Base-by-base conservation (phyloP, 2,888 invertebrate species). In the Dryobotodes eremita region DNA sequence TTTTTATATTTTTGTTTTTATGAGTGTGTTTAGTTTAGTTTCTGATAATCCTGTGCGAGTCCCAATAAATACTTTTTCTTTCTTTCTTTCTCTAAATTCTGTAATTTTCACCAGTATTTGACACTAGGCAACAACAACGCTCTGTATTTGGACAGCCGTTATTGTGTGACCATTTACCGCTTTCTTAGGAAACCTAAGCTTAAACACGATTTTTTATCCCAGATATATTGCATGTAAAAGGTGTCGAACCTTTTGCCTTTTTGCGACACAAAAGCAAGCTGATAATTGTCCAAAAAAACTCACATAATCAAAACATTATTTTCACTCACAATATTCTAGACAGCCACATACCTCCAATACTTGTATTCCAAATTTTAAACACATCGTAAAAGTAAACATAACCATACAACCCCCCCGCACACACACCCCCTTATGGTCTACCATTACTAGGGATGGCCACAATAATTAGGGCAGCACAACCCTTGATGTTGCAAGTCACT, bases 401-500 rank as follows among this genome's bases (percentile, higher is more conserved):
- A 72, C 46, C 77, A 50, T 68, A 66, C 31, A 64, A 31, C 7
- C 68, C 23, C 8, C 20, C n/a, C 59, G 0, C 69, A 48, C 15
- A 46, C 55, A 62, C 17, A 23, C 66, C 42, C 69, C 79, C 55
- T 68, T 71, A 77, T 64, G 53, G 68, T 59, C 53, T 57, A 48
- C 68, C 77, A 83, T 88, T 80, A 84, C 78, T 74, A 64, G 75
- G 74, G 80, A 79, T 75, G 75, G 77, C 75, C 71, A 80, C 82
- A 77, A 86, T 88, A 86, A 85, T 88, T 83, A 80, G 73, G 74
- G 79, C 71, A 65, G 71, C 36, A 65, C 64, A 68, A 48, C 62
- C 68, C 69, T 84, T 70, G 76, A 80, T 80, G 85, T 82, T 85
- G 48, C 85, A 82, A 80, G 80, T 74, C 84, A 78, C 75, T 79